Evolutionary conservation across 2,113 vertebrate genomes (phyloP).

Genomic region (Nyctereutes procyonoides): DNA sequence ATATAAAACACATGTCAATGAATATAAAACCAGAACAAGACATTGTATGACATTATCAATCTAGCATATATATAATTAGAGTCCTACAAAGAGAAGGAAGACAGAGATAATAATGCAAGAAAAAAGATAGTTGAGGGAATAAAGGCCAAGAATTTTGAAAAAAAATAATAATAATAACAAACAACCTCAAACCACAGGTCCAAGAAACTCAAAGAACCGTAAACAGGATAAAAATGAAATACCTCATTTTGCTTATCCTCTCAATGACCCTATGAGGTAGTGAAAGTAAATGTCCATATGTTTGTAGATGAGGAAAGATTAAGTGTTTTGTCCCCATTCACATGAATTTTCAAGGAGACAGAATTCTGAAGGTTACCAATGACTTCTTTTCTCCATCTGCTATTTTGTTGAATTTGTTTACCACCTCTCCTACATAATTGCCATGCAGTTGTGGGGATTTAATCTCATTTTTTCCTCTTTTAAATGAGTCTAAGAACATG

Average conservation of each 20-base stretch:
- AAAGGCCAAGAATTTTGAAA: not conserved
- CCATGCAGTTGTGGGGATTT: not conserved
- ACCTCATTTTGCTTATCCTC: not conserved
- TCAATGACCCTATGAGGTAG: not conserved
- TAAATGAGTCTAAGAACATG: not conserved
- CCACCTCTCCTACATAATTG: not conserved
- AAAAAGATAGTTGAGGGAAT: not conserved
- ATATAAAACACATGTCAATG: not conserved
- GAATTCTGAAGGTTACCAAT: not conserved
- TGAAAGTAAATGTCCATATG: not conserved
- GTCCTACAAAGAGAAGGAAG: not conserved
- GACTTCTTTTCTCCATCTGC: not conserved
- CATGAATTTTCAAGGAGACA: not conserved
- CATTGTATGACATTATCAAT: not conserved
- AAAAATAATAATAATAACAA: not conserved
- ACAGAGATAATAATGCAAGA: not conserved
- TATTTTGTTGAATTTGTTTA: not conserved
- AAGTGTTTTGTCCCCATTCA: not conserved
- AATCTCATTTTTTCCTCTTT: not conserved
- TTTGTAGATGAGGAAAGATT: not conserved
- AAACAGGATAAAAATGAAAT: not conserved
- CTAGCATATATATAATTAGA: not conserved
- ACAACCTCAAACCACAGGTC: not conserved
- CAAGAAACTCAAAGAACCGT: not conserved
- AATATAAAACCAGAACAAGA: not conserved